Percentiles rank a stretch among this genome's conserved stretches.
phyloP scores from a whole-genome alignment of 2,888 invertebrate genomes.

The Agonopterix subpropinquella region DNA sequence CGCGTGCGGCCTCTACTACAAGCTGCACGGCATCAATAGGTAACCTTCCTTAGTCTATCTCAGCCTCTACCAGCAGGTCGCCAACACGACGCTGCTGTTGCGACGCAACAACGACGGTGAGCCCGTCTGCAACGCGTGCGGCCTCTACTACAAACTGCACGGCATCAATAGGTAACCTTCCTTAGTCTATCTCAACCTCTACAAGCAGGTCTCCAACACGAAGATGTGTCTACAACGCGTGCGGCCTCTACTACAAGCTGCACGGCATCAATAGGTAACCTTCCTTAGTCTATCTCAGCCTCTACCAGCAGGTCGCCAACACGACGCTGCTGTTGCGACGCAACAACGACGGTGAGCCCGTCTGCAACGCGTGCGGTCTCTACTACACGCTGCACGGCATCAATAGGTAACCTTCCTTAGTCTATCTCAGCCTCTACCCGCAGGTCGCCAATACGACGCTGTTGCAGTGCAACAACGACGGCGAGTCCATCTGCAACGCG shows the following conservation, averaged over 20 bases:
- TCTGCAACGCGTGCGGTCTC: conserved; percentile 98
- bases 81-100: conserved; percentile 80
- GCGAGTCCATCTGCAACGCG: conserved; percentile 99
- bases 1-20: conserved; percentile 97
- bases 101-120: no score
- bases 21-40: conserved; percentile 90
- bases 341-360: conserved; percentile 72
- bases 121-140: conserved; percentile 99
- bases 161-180: conserved; percentile 82
- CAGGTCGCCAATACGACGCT: conserved; percentile 97
- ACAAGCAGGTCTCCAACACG: conserved; percentile 94
- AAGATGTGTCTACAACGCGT: conserved; percentile 99
- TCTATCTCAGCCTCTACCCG: conserved; percentile 65
- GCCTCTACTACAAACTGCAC: conserved; percentile 96
- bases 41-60: conserved; percentile 13
- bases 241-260: conserved; percentile 96
- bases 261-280: conserved; percentile 84
- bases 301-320: conserved; percentile 89
- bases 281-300: background rate
- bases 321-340: conserved; percentile 72
- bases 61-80: conserved; percentile 85
- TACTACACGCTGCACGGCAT: conserved; percentile 97
- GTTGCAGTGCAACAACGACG: no score
- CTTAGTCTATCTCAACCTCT: background rate
- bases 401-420: conserved; percentile 68